These are phyloP conservation scores for Coleophora flavipennella DNA, from an alignment of 2,888 invertebrate genomes.

Conservation along the genomic window DNA sequence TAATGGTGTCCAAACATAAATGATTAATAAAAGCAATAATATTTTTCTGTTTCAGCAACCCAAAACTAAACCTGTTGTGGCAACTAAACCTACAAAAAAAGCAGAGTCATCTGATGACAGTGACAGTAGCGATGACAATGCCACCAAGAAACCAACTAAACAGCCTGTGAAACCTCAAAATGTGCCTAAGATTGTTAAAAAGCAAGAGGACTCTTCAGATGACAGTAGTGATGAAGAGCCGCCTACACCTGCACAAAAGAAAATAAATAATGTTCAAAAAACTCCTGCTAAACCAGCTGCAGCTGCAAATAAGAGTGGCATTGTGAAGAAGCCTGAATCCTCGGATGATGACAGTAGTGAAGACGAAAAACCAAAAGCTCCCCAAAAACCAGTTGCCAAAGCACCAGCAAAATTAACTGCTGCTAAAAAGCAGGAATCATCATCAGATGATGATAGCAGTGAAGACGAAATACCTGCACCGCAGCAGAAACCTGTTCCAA, in stretches of 20 bases:
- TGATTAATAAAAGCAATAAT: too few species aligned
- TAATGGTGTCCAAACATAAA: too few species aligned
- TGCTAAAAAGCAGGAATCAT: slow-evolving; percentile 18
- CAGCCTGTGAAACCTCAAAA: slow-evolving; percentile 21
- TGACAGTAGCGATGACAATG: slow-evolving; percentile 44
- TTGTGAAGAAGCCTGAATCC: slow-evolving; percentile 16
- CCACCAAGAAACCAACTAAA: slow-evolving; percentile 26
- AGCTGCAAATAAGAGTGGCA: slow-evolving; percentile 5
- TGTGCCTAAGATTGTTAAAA: slow-evolving; percentile 12
- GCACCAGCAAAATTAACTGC: slow-evolving; percentile 16
- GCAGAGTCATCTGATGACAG: slow-evolving; percentile 42
- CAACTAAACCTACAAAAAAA: slow-evolving; percentile 34
- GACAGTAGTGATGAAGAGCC: slow-evolving; percentile 33
- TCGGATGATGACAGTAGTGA: slow-evolving; percentile 35
- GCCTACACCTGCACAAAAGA: slow-evolving; percentile 17
- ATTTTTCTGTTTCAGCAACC: slow-evolving; percentile 27
- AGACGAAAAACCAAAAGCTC: slow-evolving; percentile 41
- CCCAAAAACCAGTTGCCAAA: slow-evolving; percentile 23
- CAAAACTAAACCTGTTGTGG: slow-evolving; percentile 9
- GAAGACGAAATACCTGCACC: slow-evolving; percentile 19
- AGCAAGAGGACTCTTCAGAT: slow-evolving; percentile 37
- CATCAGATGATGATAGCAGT: slow-evolving; percentile 29
- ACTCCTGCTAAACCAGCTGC: slow-evolving; percentile 14
- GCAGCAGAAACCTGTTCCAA: slow-evolving; percentile 17
- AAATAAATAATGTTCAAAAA: slow-evolving; percentile 14